These are phyloP conservation scores for Cydia pomonella DNA, from an alignment of 1,140 invertebrate species.

Conservation along the genomic window DNA sequence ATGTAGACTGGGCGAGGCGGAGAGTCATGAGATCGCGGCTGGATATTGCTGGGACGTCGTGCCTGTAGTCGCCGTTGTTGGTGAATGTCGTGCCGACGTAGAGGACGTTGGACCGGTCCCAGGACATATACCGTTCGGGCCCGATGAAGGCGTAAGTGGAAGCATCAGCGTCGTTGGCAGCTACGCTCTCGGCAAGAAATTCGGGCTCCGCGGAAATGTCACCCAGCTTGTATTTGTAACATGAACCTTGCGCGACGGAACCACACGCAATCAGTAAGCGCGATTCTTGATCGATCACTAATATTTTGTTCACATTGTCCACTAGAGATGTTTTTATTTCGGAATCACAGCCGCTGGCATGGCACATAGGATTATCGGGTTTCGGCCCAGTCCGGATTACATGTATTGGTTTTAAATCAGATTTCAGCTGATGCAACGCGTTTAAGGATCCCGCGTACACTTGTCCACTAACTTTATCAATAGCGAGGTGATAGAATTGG, in stretches of 20 bases:
- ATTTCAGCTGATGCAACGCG: slow-evolving; percentile 89
- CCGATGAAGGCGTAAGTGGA: slow-evolving; percentile 97
- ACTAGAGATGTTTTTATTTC: slow-evolving; percentile 85
- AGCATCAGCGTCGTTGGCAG: slow-evolving; percentile 94
- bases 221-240: slow-evolving; percentile 90
- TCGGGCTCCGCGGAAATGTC: slow-evolving; percentile 89
- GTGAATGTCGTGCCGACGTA: slow-evolving; percentile 98
- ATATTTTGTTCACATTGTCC: slow-evolving; percentile 95
- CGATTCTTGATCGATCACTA: slow-evolving; percentile 92
- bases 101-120: slow-evolving; percentile 89
- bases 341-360: slow-evolving; percentile 89
- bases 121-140: slow-evolving; percentile 90
- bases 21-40: slow-evolving; percentile 90
- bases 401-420: slow-evolving; percentile 86
- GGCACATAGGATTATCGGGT: slow-evolving; percentile 92
- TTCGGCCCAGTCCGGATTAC: slow-evolving; percentile 87
- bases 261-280: slow-evolving; percentile 93
- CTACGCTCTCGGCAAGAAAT: slow-evolving; percentile 90
- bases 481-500: slow-evolving; percentile 81
- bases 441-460: slow-evolving; percentile 91
- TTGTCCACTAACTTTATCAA: slow-evolving; percentile 83
- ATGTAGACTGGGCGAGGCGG: slow-evolving; percentile 90
- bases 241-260: slow-evolving; percentile 93
- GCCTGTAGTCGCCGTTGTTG: slow-evolving; percentile 94
- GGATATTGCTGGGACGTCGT: slow-evolving; percentile 95